These are phyloP conservation scores for Halisarca cf. caerulea DNA, from an alignment of 37 sponge, comb jelly and placozoan genomes.

Conservation along the genomic window DNA sequence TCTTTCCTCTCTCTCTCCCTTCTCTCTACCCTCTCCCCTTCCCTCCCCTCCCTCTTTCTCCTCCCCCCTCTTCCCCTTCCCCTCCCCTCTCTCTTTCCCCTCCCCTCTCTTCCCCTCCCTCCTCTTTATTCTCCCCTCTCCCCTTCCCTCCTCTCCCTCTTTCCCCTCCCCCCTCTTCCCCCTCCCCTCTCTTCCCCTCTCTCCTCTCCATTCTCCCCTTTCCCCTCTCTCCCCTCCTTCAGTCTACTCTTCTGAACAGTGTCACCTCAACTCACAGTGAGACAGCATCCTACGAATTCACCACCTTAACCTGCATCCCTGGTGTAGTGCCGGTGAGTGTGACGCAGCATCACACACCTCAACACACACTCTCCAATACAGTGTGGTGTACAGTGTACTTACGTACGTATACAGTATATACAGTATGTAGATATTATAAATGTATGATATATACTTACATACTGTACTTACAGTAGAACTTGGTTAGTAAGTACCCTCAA, in stretches of 20 bases:
- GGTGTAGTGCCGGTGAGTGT: conserved; percentile 88
- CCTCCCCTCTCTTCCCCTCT: background rate
- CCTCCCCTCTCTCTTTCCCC: background rate
- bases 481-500: too few species aligned
- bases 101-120: background rate
- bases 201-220: background rate
- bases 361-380: too few species aligned
- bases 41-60: background rate
- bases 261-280: conserved; percentile 98
- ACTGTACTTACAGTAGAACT: too few species aligned
- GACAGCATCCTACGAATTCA: conserved; percentile 95
- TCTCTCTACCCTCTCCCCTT: too few species aligned
- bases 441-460: too few species aligned
- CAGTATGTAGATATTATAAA: background rate
- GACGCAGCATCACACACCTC: background rate
- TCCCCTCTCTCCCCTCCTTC: background rate
- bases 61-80: background rate
- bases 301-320: conserved; percentile 98
- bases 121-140: background rate
- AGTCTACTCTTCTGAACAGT: conserved; percentile 94
- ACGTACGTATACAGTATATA: too few species aligned
- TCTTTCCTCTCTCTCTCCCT: background rate
- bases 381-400: too few species aligned
- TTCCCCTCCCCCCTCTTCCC: background rate
- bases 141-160: background rate